Evolutionary conservation across 2,113 vertebrate species (phyloP), one percentile per base, ranked within the genome.

Genomic region (Oncorhynchus clarkii): DNA sequence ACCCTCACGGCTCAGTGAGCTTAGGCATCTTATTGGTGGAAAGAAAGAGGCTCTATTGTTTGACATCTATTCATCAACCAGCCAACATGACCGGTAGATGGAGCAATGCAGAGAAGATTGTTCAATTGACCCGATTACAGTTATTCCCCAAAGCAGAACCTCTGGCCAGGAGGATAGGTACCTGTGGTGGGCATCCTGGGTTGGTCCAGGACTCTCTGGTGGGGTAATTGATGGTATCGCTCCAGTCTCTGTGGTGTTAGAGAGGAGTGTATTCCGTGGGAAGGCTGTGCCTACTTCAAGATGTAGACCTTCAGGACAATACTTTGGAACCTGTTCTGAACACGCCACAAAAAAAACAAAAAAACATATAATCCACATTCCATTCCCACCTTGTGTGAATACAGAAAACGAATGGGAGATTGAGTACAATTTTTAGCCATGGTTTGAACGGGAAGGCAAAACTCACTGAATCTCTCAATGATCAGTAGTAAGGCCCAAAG

Each of bases 401-500:
- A 67, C 45, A 69, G 9, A 45, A 48, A 9, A 51, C 9, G 29
- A 48, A 54, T 71, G 8, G 3, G 0, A n/a, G 39, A 64, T 71
- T 4, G 4, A 5, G 11, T 18, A 51, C 22, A 78, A n/a, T 68
- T 2, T 22, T 48, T 66, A 27, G 22, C 64, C 26, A 20, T 11
- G 6, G 34, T 31, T 5, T 31, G 16, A 68, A 67, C 5, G 27
- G 2, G 13, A 49, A 60, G 18, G 49, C 80, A 18, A 9, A 9
- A 84, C 88, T 87, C 71, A 89, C 89, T 86, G 71, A 86, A 75
- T 86, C 68, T 82, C 75, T 87, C 80, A 24, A 79, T 71, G 29
- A 81, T 81, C 76, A 84, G 75, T 4, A 88, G 82, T 16, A 88
- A 78, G 12, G 67, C 79, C 90, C 90, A 90, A 20, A 90, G 73